Base-by-base conservation (phyloP, 2,113 vertebrate species). In the Lophura nycthemera region DNA sequence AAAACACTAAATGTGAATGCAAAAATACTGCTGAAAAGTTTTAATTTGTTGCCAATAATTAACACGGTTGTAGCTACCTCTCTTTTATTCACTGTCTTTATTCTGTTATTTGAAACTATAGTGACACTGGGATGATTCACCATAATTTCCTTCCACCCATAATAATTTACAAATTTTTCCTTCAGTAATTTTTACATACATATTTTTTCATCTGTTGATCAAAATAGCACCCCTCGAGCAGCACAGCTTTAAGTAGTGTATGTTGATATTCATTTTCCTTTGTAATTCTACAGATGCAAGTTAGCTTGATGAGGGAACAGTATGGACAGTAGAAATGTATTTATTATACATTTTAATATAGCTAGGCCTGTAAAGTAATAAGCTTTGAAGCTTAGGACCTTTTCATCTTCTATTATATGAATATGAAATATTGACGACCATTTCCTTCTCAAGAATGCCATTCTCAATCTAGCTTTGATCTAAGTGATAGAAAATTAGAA, bases 31-130 rank as follows among this genome's bases (percentile, higher is more conserved):
- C 78, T 89, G 78, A 96, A 97, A 98, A 95, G 88, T 78, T 93
- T 96, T 97, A 89, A 96, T 97, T 97, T 97, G 88, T 93, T 97
- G 80, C 70, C 71, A 91, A 67, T 90, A 97, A 97, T 98, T 97
- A 95, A 93, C 80, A 96, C 82, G 97, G 96, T 90, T 86, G 93
- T 66, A 96, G 70, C 77, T 78, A 91, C 88, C 56, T 93, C 82
- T 83, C 36, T 92, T 95, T 94, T 95, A 94, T 89, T 97, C 86
- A 86, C 95, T 80, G 79, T 63, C 67, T 96, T 97, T 84, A 77
- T 94, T 96, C 96, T 97, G 80, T 92, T 96, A 97, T 91, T 97
- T 96, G 59, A 83, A 83, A 88, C 93, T 97, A 96, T 96, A 95
- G 86, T 63, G 30, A 88, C 82, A 91, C 45, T 92, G 86, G 43